Conservation (phyloP, 2,888 invertebrate species). For the Heteropelma amictum region DNA sequence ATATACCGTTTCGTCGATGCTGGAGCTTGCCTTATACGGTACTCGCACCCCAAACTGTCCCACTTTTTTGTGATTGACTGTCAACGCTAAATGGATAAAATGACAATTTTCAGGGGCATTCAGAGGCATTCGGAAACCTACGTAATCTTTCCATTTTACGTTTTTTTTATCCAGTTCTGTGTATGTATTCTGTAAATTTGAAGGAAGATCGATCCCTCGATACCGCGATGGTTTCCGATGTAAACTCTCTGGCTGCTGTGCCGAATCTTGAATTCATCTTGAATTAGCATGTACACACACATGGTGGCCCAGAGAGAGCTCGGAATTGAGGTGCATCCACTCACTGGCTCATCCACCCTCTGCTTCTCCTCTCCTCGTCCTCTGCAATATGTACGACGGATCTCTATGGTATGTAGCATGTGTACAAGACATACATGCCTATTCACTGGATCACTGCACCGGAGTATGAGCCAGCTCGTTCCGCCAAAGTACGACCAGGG, state of each 20-base stretch:
- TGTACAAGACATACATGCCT: constrained; percentile 45
- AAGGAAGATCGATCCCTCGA: constrained; percentile 22
- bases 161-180: neutral
- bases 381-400: constrained; percentile 4
- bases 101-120: too few species aligned
- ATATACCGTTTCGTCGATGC: too few species aligned
- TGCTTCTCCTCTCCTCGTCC: constrained; percentile 17
- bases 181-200: constrained; percentile 32
- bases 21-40: too few species aligned
- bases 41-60: too few species aligned
- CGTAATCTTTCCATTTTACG: too few species aligned
- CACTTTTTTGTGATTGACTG: too few species aligned
- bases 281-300: constrained; percentile 46
- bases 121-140: too few species aligned
- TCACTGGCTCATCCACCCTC: too few species aligned
- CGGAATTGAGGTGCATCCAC: constrained; percentile 46
- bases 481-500: constrained; percentile 41
- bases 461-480: constrained; percentile 42
- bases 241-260: constrained; percentile 6
- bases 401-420: constrained; percentile 35
- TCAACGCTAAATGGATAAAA: too few species aligned
- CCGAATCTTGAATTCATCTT: constrained; percentile 41
- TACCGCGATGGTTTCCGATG: constrained; percentile 29
- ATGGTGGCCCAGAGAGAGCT: constrained; percentile 22
- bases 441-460: constrained; percentile 47